Evolutionary conservation across 2,797 vertebrate genomes (phyloP).

Genomic region (Cacajao melanocephalus): DNA sequence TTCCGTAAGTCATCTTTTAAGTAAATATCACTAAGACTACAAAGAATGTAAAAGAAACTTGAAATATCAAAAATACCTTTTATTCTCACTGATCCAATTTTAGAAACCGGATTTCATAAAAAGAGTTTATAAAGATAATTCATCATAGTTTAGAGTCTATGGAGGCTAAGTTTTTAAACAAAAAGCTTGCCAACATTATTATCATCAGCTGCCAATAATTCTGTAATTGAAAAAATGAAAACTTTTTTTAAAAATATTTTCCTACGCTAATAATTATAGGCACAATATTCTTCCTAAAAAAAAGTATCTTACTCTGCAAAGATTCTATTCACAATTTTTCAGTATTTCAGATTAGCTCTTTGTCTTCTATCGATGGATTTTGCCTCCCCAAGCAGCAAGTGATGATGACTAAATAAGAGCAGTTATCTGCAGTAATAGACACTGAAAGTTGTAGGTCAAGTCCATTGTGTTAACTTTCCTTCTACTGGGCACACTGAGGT

Average conservation of each 20-base stretch:
- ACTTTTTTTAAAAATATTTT: background rate
- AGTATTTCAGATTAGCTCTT: background rate
- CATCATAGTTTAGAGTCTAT: background rate
- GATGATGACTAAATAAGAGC: background rate
- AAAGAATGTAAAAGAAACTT: background rate
- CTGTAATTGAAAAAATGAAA: background rate
- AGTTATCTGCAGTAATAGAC: background rate
- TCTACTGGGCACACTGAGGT: background rate
- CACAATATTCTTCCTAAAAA: background rate
- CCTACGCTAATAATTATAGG: constrained; percentile 27
- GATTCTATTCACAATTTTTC: background rate
- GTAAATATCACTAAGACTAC: background rate
- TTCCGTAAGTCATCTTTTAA: background rate
- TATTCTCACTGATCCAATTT: background rate
- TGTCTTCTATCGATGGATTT: background rate
- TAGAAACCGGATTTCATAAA: background rate
- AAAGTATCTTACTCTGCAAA: background rate
- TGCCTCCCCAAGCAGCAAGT: background rate
- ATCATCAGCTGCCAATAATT: background rate
- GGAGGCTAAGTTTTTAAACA: background rate
- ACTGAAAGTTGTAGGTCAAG: background rate
- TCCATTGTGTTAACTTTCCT: background rate
- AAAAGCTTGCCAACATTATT: background rate
- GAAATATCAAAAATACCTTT: background rate
- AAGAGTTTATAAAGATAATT: background rate